Evolutionary conservation across 1,140 invertebrate species (phyloP), one percentile per base, ranked within the genome.

Genomic region (Trachymyrmex septentrionalis): DNA sequence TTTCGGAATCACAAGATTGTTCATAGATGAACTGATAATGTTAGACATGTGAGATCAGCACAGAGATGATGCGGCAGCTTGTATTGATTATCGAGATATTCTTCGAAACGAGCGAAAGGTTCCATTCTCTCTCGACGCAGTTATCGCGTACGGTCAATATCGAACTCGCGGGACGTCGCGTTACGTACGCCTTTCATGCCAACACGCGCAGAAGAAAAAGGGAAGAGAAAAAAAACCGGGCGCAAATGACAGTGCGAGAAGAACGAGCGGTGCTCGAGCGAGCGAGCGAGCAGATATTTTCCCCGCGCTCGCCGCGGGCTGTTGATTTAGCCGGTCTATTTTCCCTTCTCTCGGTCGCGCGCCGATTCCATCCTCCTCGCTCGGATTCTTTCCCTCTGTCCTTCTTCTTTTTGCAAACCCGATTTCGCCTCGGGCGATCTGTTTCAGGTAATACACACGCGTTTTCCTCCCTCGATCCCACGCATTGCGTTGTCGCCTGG

Each of bases 361-460:
- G 24, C 34, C 63, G 48, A 77, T 57, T 78, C 61, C 63, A 12
- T 59, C 84, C 53, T 24, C 48, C 59, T 85, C 72, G 14, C 16
- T 34, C 59, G 59, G 72, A 38, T 85, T 77, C 50, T 44, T 85
- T 85, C 14, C 34, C 50, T 55, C 48, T 48, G 14, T 61, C 10
- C 48, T 75, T 24, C 38, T 63, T 19, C 61, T 64, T 86, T 53
- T 64, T 21, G 19, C 66, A 64, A 63, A 59, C 19, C 12, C 67
- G 24, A 50, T 59, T 72, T 59, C 55, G 55, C 80, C 24, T 7
- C 67, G 80, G n/a, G 80, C 24, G 55, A 73, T 84, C 80, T 84
- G 55, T 84, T 84, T 84, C 80, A 84, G 69, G 80, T 84, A 84
- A 84, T 75, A 84, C 80, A 84, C 80, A 61, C 55, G 80, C 75